These are phyloP conservation scores for Oikopleura albicans DNA, from an alignment of 23 tunicate genomes.

Conservation along the genomic window DNA sequence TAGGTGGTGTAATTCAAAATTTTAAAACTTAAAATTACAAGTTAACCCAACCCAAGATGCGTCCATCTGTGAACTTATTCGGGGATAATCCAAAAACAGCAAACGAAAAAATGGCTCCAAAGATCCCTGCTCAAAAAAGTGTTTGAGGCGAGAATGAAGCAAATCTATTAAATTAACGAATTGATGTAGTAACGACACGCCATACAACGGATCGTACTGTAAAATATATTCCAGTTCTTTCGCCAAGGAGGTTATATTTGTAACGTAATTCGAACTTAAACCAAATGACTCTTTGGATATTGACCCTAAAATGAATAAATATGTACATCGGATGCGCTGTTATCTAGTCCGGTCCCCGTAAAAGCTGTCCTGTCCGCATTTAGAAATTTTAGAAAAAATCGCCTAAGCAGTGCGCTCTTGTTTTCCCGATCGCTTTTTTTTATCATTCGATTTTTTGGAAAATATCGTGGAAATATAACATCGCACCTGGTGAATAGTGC, in stretches of 20 bases:
- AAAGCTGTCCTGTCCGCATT: too few species aligned
- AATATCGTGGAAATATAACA: too few species aligned
- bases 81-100: neutral
- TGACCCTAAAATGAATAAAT: too few species aligned
- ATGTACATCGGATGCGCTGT: too few species aligned
- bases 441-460: too few species aligned
- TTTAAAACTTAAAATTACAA: neutral
- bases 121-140: neutral
- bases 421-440: too few species aligned
- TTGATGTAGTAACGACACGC: neutral
- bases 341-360: too few species aligned
- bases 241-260: neutral
- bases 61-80: neutral
- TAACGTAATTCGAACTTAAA: neutral
- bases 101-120: neutral
- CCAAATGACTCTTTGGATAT: neutral
- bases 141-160: neutral
- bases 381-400: too few species aligned
- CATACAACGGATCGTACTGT: neutral
- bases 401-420: too few species aligned
- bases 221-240: neutral
- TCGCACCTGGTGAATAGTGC: too few species aligned
- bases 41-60: neutral
- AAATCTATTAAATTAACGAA: neutral
- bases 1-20: too few species aligned